Evolutionary conservation across 2,888 invertebrate genomes (phyloP).

Genomic region (Meiosimyza decipiens): DNA sequence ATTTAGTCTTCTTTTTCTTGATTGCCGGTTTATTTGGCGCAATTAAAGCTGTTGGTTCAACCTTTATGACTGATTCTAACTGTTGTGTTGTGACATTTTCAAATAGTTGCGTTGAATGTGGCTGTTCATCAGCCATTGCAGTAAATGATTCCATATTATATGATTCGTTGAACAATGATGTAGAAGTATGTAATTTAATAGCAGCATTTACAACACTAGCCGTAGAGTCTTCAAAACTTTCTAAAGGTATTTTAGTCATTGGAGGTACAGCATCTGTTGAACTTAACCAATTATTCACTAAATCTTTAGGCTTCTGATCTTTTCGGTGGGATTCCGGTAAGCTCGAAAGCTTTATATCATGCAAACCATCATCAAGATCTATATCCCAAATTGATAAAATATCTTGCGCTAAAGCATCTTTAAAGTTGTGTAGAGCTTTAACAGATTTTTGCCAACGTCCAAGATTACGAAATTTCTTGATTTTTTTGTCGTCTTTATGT

Average conservation of each 20-base stretch:
- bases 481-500: slow-evolving; percentile 18
- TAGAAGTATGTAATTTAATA: not conserved
- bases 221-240: not conserved
- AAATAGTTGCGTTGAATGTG: slow-evolving; percentile 28
- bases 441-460: slow-evolving; percentile 55
- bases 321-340: not conserved
- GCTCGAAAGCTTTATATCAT: slow-evolving; percentile 22
- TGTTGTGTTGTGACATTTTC: not conserved
- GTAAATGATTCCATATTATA: not conserved
- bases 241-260: slow-evolving; percentile 23
- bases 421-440: slow-evolving; percentile 46
- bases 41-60: not conserved
- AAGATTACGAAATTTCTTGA: slow-evolving; percentile 33
- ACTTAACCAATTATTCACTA: slow-evolving; percentile 34
- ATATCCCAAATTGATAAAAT: slow-evolving; percentile 55
- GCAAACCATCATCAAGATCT: slow-evolving; percentile 45
- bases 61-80: not conserved
- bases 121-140: not conserved
- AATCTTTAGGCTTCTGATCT: slow-evolving; percentile 9
- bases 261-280: slow-evolving; percentile 3
- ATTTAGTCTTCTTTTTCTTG: slow-evolving; percentile 46
- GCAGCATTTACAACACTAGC: too few relatives aligned
- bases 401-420: slow-evolving; percentile 53
- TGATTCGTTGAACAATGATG: not conserved
- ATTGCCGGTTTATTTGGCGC: slow-evolving; percentile 17